phyloP scores from a whole-genome alignment of 2,797 vertebrate genomes.

The Cygnus olor region DNA sequence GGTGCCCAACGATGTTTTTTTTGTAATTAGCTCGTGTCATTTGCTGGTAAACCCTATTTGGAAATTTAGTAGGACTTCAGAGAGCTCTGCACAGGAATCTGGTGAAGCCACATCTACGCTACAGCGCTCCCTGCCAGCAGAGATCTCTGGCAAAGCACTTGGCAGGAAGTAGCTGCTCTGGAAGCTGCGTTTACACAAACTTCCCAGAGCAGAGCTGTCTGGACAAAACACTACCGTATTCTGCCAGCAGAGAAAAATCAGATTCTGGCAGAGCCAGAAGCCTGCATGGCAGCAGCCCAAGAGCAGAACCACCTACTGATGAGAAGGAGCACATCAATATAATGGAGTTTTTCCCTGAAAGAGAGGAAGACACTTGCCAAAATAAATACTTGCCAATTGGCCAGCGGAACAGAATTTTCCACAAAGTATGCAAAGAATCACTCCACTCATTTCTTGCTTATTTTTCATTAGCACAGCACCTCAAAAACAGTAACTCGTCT shows the following conservation, averaged over 20 bases:
- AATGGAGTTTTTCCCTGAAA: neutral
- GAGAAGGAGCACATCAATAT: neutral
- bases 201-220: constrained; percentile 58
- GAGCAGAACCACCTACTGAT: constrained; percentile 11
- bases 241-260: constrained; percentile 48
- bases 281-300: neutral
- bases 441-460: neutral
- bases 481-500: neutral
- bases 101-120: neutral
- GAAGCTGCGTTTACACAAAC: constrained; percentile 50
- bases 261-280: neutral
- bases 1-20: neutral
- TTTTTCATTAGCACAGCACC: neutral
- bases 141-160: constrained; percentile 37
- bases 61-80: neutral
- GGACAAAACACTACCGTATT: constrained; percentile 40
- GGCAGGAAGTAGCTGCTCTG: constrained; percentile 54
- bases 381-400: neutral
- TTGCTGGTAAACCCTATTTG: neutral
- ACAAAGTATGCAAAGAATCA: neutral
- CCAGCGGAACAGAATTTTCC: neutral
- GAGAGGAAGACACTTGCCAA: neutral
- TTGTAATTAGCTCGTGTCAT: neutral
- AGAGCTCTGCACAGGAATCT: neutral
- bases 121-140: fast-evolving